Conservation (phyloP, 2,113 vertebrate species). For the Engystomops pustulosus region DNA sequence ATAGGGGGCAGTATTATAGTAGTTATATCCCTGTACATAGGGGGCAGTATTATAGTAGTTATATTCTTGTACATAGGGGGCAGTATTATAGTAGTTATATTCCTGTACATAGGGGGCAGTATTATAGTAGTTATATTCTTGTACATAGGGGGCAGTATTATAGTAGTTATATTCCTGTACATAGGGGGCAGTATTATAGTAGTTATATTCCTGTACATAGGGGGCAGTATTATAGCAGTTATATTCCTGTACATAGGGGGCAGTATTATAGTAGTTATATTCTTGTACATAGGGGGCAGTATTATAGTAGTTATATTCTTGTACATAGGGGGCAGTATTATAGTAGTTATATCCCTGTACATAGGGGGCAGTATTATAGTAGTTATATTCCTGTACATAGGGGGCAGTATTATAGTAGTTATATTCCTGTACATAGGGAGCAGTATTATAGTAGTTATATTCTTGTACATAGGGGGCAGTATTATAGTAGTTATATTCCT, state of each 20-base stretch:
- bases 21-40: not conserved
- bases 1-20: not conserved
- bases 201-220: not conserved
- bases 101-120: not conserved
- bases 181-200: not conserved
- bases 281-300: not conserved
- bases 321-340: not conserved
- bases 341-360: not conserved
- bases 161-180: not conserved
- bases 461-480: not conserved
- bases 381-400: slow-evolving; percentile 16
- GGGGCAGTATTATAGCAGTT: not conserved
- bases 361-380: slow-evolving; percentile 1
- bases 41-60: slow-evolving; percentile 12
- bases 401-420: slow-evolving; percentile 1
- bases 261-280: slow-evolving; percentile 1
- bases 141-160: not conserved
- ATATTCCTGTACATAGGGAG: not conserved
- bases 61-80: not conserved
- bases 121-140: slow-evolving; percentile 14
- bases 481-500: too few species aligned
- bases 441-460: slow-evolving; percentile 21
- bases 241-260: not conserved
- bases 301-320: slow-evolving; percentile 12
- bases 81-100: slow-evolving; percentile 12